Evolutionary conservation across 1,140 invertebrate species (phyloP).

Genomic region (Brachionus manjavacas): DNA sequence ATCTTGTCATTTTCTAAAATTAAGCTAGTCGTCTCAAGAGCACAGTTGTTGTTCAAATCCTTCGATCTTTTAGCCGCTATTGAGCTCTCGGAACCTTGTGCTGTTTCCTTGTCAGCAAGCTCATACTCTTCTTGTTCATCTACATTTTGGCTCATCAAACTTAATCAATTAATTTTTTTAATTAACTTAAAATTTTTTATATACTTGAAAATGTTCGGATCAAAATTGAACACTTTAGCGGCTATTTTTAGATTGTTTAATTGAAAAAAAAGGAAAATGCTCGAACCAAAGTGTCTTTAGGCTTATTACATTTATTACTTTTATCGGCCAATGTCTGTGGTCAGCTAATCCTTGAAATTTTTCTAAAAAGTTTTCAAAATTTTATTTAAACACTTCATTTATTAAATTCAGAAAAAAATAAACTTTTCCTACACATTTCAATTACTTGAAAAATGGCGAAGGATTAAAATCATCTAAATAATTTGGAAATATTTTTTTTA

Average conservation of each 20-base stretch:
- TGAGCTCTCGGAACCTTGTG: background rate
- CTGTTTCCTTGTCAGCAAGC: background rate
- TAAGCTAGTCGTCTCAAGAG: background rate
- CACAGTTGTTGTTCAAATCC: background rate
- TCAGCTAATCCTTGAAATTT: no score
- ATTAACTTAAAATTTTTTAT: background rate
- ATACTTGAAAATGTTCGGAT: background rate
- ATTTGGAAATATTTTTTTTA: no score
- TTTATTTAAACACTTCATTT: no score
- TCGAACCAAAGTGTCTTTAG: background rate
- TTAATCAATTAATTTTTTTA: background rate
- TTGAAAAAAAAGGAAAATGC: background rate
- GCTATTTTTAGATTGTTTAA: background rate
- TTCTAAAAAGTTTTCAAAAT: no score
- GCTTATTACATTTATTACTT: background rate
- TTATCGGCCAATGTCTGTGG: background rate
- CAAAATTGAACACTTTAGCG: background rate
- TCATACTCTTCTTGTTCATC: conserved; percentile 39
- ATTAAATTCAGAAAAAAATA: no score
- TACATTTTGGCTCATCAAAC: conserved; percentile 43
- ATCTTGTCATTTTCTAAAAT: background rate
- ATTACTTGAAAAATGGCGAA: no score
- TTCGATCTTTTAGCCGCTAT: background rate
- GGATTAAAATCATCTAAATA: no score
- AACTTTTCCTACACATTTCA: no score